A percentile compares a stretch with the other conserved stretches of the same genome.
phyloP scores from a whole-genome alignment of 2,113 vertebrate species.

The Oncorhynchus masou region DNA sequence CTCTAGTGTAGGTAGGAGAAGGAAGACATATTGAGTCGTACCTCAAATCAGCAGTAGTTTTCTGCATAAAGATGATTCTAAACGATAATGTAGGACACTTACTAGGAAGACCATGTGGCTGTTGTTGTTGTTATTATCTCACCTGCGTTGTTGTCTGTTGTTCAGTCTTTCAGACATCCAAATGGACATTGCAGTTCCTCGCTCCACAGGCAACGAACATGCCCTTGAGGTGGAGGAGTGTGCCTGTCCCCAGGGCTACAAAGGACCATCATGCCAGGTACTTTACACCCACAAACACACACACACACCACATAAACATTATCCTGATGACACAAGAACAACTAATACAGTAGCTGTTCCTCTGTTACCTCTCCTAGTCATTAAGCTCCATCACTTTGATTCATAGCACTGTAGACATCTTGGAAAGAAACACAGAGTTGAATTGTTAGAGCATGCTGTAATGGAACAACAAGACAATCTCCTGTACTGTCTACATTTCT shows the following conservation, averaged over 20 bases:
- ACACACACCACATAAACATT: no score
- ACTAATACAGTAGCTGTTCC: no score
- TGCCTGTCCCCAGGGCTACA: conserved; percentile 86
- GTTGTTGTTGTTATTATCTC: background rate
- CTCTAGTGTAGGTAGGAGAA: no score
- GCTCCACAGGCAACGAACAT: conserved; percentile 76
- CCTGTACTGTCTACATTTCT: conserved; percentile 7
- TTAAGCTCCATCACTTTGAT: no score
- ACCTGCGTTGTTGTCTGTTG: background rate
- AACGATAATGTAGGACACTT: background rate
- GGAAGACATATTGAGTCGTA: no score
- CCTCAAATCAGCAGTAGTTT: background rate
- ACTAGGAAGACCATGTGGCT: background rate
- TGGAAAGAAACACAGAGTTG: background rate
- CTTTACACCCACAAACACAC: background rate
- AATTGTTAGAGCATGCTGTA: background rate
- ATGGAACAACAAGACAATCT: conserved; percentile 37
- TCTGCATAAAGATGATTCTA: background rate
- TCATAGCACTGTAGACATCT: no score
- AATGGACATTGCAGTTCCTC: conserved; percentile 91
- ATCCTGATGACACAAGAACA: no score
- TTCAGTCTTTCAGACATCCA: conserved; percentile 83
- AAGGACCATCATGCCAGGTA: conserved; percentile 93
- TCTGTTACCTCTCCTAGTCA: no score
- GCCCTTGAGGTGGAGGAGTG: conserved; percentile 93